Evolutionary conservation across 2,113 vertebrate species (phyloP), one percentile per base, ranked within the genome.

Genomic region (Oriolus oriolus): DNA sequence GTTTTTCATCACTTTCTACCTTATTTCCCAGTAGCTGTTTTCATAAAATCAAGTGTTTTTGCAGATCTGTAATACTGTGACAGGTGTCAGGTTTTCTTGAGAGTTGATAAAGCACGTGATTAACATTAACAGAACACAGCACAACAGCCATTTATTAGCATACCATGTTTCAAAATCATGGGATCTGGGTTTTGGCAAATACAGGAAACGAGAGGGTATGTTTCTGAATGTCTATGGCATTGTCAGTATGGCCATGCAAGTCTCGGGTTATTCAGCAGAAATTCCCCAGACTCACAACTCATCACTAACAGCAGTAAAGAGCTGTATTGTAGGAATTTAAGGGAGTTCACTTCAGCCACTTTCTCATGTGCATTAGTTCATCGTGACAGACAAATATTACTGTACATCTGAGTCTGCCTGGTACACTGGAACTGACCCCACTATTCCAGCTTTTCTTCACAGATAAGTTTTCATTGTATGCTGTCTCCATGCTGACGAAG

Each of bases 121-220:
- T 37, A 70, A 56, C 24, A 74, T 42, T 24, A 82, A 59, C 8
- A 77, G 41, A 83, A 42, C 35, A 64, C 19, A 77, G 54, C 53
- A 42, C 31, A 65, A 54, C 7, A 56, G 42, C 20, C 26, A 50
- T 49, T 75, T 44, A 52, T 65, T 64, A 84, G 41, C 28, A 76
- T 33, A 27, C 53, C 3, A 1, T 23, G 24, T 54, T 78, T 56
- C 39, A 59, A 49, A 84, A 69, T n/a, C 24, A n/a, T 8, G 6
- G 21, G 17, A 59, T 75, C 12, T 19, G 7, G 74, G 27, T 35
- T 70, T 0, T 49, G 37, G 49, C 35, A 68, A 90, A 45, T 20
- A 39, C 0, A 50, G n/a, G 26, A 65, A 45, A 28, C 2, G 3
- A 79, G 7, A 75, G 39, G 13, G 2, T n/a, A 8, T 45, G 47